These are phyloP conservation scores for Nematolebias whitei DNA, from an alignment of 2,113 vertebrate genomes.

Conservation along the genomic window DNA sequence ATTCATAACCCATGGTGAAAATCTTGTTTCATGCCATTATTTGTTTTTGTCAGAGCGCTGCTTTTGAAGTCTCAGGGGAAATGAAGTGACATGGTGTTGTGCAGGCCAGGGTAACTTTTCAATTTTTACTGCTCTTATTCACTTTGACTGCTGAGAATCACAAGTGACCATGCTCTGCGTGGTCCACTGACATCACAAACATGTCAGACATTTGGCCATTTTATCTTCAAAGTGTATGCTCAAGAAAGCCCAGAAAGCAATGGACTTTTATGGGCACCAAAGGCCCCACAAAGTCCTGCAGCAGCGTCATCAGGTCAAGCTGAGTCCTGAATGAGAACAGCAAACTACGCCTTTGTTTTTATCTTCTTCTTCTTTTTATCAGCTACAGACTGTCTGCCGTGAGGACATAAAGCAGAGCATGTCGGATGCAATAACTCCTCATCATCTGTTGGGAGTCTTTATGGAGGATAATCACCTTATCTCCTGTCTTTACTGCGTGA, in stretches of 20 bases:
- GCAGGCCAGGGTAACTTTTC: neutral
- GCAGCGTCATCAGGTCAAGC: neutral
- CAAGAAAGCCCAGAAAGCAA: neutral
- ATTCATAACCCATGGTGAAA: too few species aligned
- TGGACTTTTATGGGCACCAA: neutral
- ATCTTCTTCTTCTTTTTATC: too few species aligned
- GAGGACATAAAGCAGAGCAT: constrained; percentile 22
- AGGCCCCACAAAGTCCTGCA: neutral
- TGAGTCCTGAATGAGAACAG: neutral
- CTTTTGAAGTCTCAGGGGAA: neutral
- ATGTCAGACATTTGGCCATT: neutral
- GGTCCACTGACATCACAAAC: neutral
- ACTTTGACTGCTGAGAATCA: neutral
- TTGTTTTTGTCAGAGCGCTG: neutral
- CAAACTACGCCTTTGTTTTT: too few species aligned
- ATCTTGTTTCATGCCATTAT: too few species aligned
- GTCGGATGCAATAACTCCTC: constrained; percentile 18
- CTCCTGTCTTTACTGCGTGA: constrained; percentile 6
- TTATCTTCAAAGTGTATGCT: neutral
- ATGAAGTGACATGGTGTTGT: constrained; percentile 3
- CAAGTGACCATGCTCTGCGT: neutral
- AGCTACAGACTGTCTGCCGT: constrained; percentile 27
- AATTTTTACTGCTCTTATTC: too few species aligned
- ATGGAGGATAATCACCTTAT: constrained; percentile 32
- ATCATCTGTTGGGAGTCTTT: constrained; percentile 23